Evolutionary conservation across 2,888 invertebrate genomes (phyloP), one percentile per base, ranked within the genome.

Genomic region (Netelia melanura): DNA sequence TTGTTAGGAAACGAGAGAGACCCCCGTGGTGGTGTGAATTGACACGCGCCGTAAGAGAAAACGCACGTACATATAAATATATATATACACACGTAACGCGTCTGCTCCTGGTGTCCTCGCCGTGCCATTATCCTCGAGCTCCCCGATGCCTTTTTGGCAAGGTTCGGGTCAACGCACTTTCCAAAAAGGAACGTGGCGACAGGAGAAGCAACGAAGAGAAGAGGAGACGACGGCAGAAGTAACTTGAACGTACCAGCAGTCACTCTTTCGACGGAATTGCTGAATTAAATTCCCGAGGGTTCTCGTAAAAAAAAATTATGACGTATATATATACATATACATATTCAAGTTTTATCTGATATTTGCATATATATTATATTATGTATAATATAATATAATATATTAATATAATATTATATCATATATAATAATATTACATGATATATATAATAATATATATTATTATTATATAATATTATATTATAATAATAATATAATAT

Each of bases 81-180:
- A 48, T 48, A 48, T 64, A 75, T 61, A 48, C 10, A 25, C 21
- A 14, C 58, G 67, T 21, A 67, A 67, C 38, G 44, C 30, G 54
- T 74, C 72, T 65, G 30, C 48, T 61, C 38, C 48, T 23, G 43
- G 43, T 54, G 43, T 61, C 56, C 75, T 71, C 14, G 38, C 14
- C 58, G 44, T 30, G 44, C 30, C 58, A 38, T 71, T 56, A 65
- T 17, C 14, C n/a, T 2, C 43, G 48, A 62, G 43, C 21, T 58
- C 54, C 38, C 54, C 9, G 61, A 65, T 44, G 43, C 17, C 43
- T 65, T 58, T 80, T 80, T 43, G 56, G 56, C 9, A 64, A 71
- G 71, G 54, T 79, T 80, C 64, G 71, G 79, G 71, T 79, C 58
- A 65, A 72, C 58, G 79, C 54, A 80, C 71, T 65, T 58, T 38